phyloP scores from a whole-genome alignment of 2,797 vertebrate genomes.

The Darevskia nairensis region DNA sequence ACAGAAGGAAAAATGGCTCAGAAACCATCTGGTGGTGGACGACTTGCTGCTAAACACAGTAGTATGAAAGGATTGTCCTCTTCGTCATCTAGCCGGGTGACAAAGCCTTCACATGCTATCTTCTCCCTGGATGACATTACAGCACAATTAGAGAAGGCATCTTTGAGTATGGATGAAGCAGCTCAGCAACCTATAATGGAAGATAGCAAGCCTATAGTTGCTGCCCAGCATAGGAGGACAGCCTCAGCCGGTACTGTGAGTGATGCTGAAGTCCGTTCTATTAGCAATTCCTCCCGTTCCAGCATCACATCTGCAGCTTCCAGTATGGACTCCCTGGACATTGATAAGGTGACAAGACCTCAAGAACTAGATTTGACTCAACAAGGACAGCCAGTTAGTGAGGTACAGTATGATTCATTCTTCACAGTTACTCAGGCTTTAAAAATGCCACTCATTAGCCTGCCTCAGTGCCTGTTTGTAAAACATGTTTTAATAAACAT shows the following conservation, averaged over 20 bases:
- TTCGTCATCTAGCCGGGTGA: constrained; percentile 81
- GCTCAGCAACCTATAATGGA: constrained; percentile 83
- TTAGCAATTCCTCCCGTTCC: constrained; percentile 92
- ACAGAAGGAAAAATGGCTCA: constrained; percentile 83
- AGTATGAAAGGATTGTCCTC: constrained; percentile 88
- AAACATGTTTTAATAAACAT: background rate
- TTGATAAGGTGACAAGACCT: constrained; percentile 85
- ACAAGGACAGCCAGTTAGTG: constrained; percentile 82
- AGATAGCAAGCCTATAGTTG: constrained; percentile 80
- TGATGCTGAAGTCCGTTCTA: constrained; percentile 86
- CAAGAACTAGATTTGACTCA: constrained; percentile 83
- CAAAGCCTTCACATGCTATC: constrained; percentile 87
- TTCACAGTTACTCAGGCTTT: constrained; percentile 16
- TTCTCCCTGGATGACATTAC: constrained; percentile 98
- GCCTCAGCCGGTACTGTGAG: constrained; percentile 94
- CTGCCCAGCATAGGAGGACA: constrained; percentile 89
- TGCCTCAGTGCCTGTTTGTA: background rate
- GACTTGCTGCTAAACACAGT: constrained; percentile 86
- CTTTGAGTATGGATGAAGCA: constrained; percentile 95
- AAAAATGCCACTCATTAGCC: background rate
- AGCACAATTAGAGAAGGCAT: constrained; percentile 93
- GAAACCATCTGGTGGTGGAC: constrained; percentile 85
- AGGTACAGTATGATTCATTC: constrained; percentile 74
- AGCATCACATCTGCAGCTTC: constrained; percentile 93
- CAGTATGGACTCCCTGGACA: constrained; percentile 97